Conservation (phyloP, 2,797 vertebrate species). For the Pogoniulus pusillus region DNA sequence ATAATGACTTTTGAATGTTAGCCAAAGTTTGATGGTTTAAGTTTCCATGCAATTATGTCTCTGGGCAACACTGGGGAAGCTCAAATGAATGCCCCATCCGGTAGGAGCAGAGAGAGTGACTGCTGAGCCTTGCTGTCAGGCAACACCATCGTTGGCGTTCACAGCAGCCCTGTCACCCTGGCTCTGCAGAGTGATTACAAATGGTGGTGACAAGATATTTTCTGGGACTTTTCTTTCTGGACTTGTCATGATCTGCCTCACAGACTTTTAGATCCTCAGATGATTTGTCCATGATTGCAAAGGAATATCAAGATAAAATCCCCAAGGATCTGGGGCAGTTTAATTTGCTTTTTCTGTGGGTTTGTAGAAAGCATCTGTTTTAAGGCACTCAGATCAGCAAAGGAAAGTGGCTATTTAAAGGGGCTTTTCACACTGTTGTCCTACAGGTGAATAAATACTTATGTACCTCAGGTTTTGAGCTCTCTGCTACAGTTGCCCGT, state of each 20-base stretch:
- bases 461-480: neutral
- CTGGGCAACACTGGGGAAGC: neutral
- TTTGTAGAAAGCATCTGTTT: neutral
- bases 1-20: neutral
- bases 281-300: neutral
- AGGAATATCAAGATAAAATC: neutral
- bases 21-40: neutral
- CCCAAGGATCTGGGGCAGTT: neutral
- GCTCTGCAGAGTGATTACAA: neutral
- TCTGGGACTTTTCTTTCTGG: neutral
- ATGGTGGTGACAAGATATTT: neutral
- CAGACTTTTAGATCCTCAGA: neutral
- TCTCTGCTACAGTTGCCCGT: slow-evolving; percentile 3
- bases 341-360: neutral
- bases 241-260: neutral
- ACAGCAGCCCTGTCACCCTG: neutral
- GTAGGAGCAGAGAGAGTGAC: neutral
- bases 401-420: neutral
- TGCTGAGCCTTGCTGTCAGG: neutral
- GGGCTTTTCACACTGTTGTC: neutral
- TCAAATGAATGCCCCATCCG: neutral
- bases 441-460: neutral
- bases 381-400: neutral
- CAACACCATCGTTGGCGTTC: no score
- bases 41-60: neutral